A percentile compares a stretch with the other conserved stretches of the same genome.
Evolutionary conservation across 2,113 vertebrate species (phyloP).

Genomic region (Halcyon senegalensis): DNA sequence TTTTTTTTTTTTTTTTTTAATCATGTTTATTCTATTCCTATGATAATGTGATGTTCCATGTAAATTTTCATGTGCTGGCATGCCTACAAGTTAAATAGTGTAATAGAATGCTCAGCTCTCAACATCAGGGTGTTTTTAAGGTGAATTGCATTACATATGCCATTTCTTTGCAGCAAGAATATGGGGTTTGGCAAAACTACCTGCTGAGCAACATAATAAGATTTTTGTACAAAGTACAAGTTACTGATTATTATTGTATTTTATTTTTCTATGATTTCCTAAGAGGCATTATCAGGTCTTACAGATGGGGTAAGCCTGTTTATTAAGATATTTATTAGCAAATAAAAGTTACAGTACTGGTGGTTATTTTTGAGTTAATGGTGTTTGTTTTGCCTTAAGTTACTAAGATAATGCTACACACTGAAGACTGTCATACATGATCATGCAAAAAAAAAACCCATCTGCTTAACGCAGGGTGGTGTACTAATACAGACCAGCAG

Average conservation of each 20-base stretch:
- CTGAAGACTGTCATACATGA: conserved; percentile 11
- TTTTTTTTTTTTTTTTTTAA: not conserved
- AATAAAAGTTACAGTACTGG: conserved; percentile 93
- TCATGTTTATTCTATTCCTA: conserved; percentile 52
- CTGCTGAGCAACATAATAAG: conserved; percentile 94
- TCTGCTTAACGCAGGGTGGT: conserved; percentile 12
- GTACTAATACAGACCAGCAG: not conserved
- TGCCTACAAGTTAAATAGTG: conserved; percentile 83
- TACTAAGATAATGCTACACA: not conserved
- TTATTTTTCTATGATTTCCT: conserved; percentile 99
- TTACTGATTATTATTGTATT: conserved; percentile 94
- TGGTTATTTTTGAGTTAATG: conserved; percentile 75
- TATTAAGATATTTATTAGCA: conserved; percentile 94
- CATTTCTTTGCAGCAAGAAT: conserved; percentile 81
- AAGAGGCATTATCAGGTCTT: conserved; percentile 94
- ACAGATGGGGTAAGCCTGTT: conserved; percentile 91
- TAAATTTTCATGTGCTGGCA: conserved; percentile 81
- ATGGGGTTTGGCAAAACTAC: conserved; percentile 93
- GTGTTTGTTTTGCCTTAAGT: conserved; percentile 58
- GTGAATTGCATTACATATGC: conserved; percentile 74
- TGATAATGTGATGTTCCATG: conserved; percentile 70
- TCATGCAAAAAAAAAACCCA: not conserved
- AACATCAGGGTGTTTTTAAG: conserved; percentile 75
- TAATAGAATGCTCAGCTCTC: conserved; percentile 83
- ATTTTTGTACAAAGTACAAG: conserved; percentile 99